Base-by-base conservation (phyloP, 2,113 vertebrate genomes). In the Mirounga angustirostris region DNA sequence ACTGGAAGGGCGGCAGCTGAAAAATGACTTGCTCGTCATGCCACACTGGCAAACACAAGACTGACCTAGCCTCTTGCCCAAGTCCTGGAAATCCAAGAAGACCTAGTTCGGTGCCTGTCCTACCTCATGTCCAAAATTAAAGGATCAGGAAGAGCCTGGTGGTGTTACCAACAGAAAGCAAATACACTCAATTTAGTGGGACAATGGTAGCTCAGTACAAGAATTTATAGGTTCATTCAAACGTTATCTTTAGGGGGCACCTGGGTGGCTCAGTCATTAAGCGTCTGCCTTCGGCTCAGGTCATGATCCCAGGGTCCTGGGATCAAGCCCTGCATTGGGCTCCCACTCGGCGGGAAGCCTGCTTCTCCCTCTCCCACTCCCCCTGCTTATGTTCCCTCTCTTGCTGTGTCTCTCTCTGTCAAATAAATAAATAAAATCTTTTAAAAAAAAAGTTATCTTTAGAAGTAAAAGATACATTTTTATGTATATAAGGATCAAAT, bases 201-300 rank as follows among this genome's bases (percentile, higher is more conserved):
- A 79, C 24, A 91, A 87, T 73, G 10, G 22, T 67, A 8, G 15
- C 59, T 67, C 79, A 56, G 56, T n/a, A 80, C 19, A 73, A 82
- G 50, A 93, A 84, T 91, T 91, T 82, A 59, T 40, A 78, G 5
- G 43, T 79, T 43, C 18, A 52, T 63, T 90, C 14, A 46, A 91
- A 97, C 94, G 24, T 46, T 89, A 95, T 63, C 69, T 79, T 76
- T 87, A 46, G 21, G 46, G 46, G 46, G 46, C 46, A 46, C 46
- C 7, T 46, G 46, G 46, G 46, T 46, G 46, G 46, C 46, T 46
- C 46, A 8, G 46, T 46, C 46, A 6, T 46, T 8, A 46, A 46
- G 46, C 8, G 7, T 46, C 46, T 46, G 46, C 46, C 46, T 9
- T 46, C 7, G 46, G 46, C 46, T 46, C 7, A 46, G 46, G 46